Base-by-base conservation (phyloP, 2,888 invertebrate species). In the Lithophane leautieri region DNA sequence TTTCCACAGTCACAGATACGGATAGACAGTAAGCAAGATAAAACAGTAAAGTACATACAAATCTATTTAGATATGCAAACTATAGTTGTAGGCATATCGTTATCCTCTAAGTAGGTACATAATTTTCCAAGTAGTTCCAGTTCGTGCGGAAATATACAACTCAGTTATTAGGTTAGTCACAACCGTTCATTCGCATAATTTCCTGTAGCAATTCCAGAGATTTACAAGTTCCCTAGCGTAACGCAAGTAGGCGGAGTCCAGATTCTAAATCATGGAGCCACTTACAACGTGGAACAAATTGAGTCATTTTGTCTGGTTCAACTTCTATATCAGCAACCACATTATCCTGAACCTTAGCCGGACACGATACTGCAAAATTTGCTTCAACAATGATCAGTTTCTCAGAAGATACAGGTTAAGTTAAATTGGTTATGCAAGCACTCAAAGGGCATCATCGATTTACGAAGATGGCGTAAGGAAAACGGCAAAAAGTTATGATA, bases 251-350 rank as follows among this genome's bases (percentile, higher is more conserved):
- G 94, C 90, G 93, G 89, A 87, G 83, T 85, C 86, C 89, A 89
- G 91, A 91, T 90, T 90, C 91, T 94, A 93, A 95, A 94, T 95
- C 94, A 94, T 92, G 91, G 83, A 92, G 91, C 91, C 93, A 94
- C 93, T 94, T 94, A 93, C 89, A 87, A 88, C 84, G 85, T 86
- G 85, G 88, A 92, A 94, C 93, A 94, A 94, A 95, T 95, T 94
- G 94, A 94, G 92, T 90, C 90, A 92, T 94, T 94, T 92, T 89
- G 88, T 91, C 86, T 87, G 87, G 90, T 90, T 90, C 91, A 91
- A 91, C 89, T 91, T 92, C 89, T 90, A 90, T 89, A 90, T 91
- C 88, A 84, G 78, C 80, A 75, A 76, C 88, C 85, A 90, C 47
- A 60, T 65, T 69, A 77, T 54, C 22, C 73, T 82, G 84, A 85